Base-by-base conservation (phyloP, 2,797 vertebrate species). In the Hapalemur alaotrensis region DNA sequence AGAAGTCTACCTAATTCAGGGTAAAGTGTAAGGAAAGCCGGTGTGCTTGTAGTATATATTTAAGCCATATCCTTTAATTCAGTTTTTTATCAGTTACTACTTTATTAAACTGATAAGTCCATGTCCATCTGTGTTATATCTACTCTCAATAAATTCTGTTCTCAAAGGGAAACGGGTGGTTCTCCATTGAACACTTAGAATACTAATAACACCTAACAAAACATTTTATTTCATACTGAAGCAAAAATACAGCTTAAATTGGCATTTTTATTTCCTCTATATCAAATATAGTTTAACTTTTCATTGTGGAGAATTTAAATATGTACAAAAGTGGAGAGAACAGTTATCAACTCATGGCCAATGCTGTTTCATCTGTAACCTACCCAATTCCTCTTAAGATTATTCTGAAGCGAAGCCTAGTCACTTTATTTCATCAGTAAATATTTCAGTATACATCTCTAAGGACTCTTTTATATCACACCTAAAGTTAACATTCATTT, bases 201-300 rank as follows among this genome's bases (percentile, higher is more conserved):
- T 46, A 50, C 67, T 50, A 73, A 1, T 18, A 89, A 73, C 12
- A 78, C 2, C 38, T n/a, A 76, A 61, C 32, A 61, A 92, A 93
- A 52, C 83, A 43, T 38, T 63, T 65, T 48, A 61, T 85, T 69
- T 91, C 30, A 87, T 76, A 43, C 4, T 61, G n/a, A 89, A 82
- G 85, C 57, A 83, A 90, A 82, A 97, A 78, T 76, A 73, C 5
- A 50, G 52, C 89, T 84, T 90, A 94, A 91, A 54, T 84, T 59
- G 67, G 13, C 25, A 63, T 54, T 84, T 88, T 95, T 59, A 93
- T 73, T 90, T 65, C 57, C 52, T 92, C 41, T 90, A 2, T 93
- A 87, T 67, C n/a, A 95, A 96, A 79, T 69, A 80, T 9, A 17
- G 23, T 87, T 41, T 35, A 87, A 75, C 38, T 88, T 95, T 81